Base-by-base conservation (phyloP, 2,113 vertebrate genomes). In the Boleophthalmus pectinirostris region DNA sequence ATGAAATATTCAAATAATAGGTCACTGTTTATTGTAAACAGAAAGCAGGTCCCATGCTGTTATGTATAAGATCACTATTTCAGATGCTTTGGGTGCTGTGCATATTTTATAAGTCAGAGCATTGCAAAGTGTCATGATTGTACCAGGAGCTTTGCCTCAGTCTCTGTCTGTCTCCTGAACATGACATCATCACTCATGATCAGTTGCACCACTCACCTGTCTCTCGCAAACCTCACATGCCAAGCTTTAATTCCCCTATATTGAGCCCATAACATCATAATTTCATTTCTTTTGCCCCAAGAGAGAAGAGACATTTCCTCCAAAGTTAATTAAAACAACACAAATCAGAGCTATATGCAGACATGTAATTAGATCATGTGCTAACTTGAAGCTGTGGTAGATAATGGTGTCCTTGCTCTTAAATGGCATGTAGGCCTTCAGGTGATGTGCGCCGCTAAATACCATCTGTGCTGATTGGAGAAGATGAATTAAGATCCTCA, bases 401-500 rank as follows among this genome's bases (percentile, higher is more conserved):
- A 56, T 38, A 12, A 60, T 35, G 16, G 65, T 7, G 35, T 68
- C 73, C 43, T 5, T 29, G 33, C 72, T 76, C 54, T 14, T 65
- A 38, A 80, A 80, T 82, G 72, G 23, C 78, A 66, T 11, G 45
- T 9, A 73, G 49, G 51, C 46, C 74, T 67, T 14, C 23, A 65
- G 64, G 74, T 66, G 71, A 77, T 38, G 68, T 58, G 65, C 24
- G 54, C 70, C 51, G 49, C 7, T 21, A 69, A 77, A 77, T 61
- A 49, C 43, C 25, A 64, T 63, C 54, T 35, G 46, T 23, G 64
- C 38, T 57, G 33, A 76, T 73, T 47, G 64, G 45, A 46, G 24
- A 76, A 58, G 53, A 63, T 49, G 75, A 85, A 81, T 87, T 58
- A 65, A 81, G 65, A 53, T 70, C 38, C 71, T 70, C 66, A 69